A percentile compares a stretch with the other conserved stretches of the same genome.
Conservation (phyloP, 2,888 invertebrate species). For the Rutpela maculata region DNA sequence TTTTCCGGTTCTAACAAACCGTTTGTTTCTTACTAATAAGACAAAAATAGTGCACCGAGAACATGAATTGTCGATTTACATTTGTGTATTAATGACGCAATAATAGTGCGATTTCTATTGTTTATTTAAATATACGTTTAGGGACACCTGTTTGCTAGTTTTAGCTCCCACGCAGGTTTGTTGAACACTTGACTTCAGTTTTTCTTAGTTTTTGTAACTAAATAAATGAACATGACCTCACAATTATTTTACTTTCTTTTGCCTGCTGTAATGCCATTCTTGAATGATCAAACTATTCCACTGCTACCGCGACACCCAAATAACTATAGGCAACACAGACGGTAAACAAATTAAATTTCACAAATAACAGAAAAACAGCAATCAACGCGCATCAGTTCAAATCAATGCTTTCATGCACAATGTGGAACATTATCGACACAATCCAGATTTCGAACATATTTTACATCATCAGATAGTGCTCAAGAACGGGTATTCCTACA, state of each 20-base stretch:
- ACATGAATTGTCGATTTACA: conserved; percentile 67
- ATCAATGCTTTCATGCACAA: too few species aligned
- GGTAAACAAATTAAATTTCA: too few species aligned
- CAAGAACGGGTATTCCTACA: too few species aligned
- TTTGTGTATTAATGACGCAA: conserved; percentile 65
- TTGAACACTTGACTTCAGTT: conserved; percentile 56
- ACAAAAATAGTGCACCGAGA: background rate
- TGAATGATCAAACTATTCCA: too few species aligned
- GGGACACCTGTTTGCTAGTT: conserved; percentile 66
- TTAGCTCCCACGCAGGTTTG: conserved; percentile 61
- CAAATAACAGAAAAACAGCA: too few species aligned
- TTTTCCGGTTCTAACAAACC: conserved; percentile 28
- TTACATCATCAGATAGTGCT: too few species aligned
- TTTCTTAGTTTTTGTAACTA: conserved; percentile 40
- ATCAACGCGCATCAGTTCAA: too few species aligned
- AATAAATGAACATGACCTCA: conserved; percentile 42
- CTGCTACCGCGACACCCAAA: too few species aligned
- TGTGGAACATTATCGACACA: too few species aligned
- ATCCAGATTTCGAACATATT: too few species aligned
- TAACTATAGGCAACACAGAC: too few species aligned
- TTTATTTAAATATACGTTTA: conserved; percentile 60
- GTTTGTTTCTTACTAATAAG: conserved; percentile 20
- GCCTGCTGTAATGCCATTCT: too few species aligned
- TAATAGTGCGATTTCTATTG: conserved; percentile 67
- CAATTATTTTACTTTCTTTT: background rate